phyloP scores from a whole-genome alignment of 2,113 vertebrate genomes.

The Festucalex cinctus region DNA sequence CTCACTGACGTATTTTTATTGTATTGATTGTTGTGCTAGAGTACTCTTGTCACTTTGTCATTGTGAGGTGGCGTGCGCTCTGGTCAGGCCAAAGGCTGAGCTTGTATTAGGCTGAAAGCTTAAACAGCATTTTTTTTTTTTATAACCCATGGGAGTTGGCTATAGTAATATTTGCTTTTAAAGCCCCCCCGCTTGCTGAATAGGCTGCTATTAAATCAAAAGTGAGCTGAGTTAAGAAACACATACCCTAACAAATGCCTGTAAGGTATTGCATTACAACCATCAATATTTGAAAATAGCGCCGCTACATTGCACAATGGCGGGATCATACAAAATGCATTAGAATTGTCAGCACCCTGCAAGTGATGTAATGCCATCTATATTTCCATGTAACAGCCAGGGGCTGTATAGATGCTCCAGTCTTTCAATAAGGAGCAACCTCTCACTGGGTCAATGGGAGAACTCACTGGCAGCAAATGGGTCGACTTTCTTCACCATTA shows the following conservation, averaged over 20 bases:
- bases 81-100: constrained; percentile 4
- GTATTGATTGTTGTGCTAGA: constrained; percentile 50
- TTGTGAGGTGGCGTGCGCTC: constrained; percentile 11
- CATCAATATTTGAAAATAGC: constrained; percentile 17
- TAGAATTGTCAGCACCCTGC: constrained; percentile 22
- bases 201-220: constrained; percentile 27
- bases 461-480: constrained; percentile 41
- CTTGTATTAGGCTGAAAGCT: constrained; percentile 43
- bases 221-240: constrained; percentile 12
- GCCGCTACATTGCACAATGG: constrained; percentile 8
- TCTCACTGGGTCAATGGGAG: constrained; percentile 23
- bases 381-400: constrained; percentile 28
- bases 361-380: constrained; percentile 38
- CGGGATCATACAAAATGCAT: constrained; percentile 42
- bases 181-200: constrained; percentile 13
- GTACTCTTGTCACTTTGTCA: constrained; percentile 25
- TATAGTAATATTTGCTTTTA: constrained; percentile 52
- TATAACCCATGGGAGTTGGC: constrained; percentile 21
- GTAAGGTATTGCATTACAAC: constrained; percentile 20
- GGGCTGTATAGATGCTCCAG: constrained; percentile 31
- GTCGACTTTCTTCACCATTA: constrained; percentile 44
- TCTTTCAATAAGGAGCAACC: constrained; percentile 32
- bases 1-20: constrained; percentile 53
- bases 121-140: constrained; percentile 40
- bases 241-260: constrained; percentile 6